Conservation (phyloP, 2,113 vertebrate species). For the Chionis minor region DNA sequence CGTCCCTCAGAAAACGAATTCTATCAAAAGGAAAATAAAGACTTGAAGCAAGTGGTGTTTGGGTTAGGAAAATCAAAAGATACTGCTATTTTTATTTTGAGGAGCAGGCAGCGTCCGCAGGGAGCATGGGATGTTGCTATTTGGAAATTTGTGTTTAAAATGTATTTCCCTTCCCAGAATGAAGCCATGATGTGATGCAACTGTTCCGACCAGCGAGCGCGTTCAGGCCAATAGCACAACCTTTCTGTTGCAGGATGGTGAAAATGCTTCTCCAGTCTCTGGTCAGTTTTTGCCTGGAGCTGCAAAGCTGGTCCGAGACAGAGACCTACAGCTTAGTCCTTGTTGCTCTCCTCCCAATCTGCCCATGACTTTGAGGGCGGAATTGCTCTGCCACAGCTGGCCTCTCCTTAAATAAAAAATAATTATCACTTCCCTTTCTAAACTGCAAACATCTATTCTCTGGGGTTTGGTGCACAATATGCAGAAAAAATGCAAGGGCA, state of each 20-base stretch:
- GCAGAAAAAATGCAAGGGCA: neutral
- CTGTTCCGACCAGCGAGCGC: fast-evolving
- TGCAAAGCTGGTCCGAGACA: neutral
- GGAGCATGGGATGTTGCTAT: neutral
- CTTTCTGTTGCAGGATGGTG: neutral
- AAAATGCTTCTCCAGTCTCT: neutral
- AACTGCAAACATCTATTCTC: neutral
- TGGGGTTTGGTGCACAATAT: neutral
- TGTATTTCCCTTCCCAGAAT: neutral
- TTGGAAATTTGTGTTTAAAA: neutral
- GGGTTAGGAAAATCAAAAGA: neutral
- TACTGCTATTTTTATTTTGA: neutral
- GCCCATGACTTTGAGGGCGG: neutral
- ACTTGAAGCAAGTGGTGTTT: neutral
- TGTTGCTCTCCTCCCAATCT: neutral
- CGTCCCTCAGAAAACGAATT: neutral
- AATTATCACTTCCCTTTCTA: neutral
- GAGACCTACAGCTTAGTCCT: neutral
- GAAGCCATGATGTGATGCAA: neutral
- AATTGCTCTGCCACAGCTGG: neutral
- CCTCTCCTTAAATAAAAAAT: neutral
- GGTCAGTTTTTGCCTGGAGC: neutral
- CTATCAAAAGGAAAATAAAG: neutral
- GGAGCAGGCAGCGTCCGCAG: neutral
- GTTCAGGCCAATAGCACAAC: neutral